Base-by-base conservation (phyloP, 2,888 invertebrate species). In the Tanypteryx hageni region DNA sequence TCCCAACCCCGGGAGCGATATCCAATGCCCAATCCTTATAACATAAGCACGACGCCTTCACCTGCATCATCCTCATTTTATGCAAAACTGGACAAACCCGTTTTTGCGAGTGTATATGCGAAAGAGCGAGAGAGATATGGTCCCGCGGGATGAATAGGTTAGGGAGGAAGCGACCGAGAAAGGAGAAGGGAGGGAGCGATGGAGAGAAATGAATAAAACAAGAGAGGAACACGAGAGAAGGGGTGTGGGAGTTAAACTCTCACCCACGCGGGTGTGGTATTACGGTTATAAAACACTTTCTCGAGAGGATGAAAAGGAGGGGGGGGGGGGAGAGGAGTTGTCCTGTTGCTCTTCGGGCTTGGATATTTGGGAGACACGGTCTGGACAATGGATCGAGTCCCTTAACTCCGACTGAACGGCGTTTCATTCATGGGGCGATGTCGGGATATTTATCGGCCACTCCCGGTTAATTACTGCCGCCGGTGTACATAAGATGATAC, bases 221-320 rank as follows among this genome's bases (percentile, higher is more conserved):
- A 57, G 57, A 56, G n/a, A 16, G 44, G 44, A 44, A 83, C 44
- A 56, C 18, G n/a, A 83, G 56, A 83, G 56, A 31, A 27, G 56
- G 18, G 57, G 18, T n/a, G n/a, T 13, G 57, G 57, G 10, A 83
- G 83, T 64, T 68, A 31, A 31, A 89, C 10, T 44, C 64, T 44
- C 64, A 27, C 89, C 64, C 89, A 89, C 89, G n/a, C 61, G 76
- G 18, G 18, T 44, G 64, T 64, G 64, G 61, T 64, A 89, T 89
- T 89, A 89, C 89, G 89, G 89, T 89, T 89, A 89, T 89, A 89
- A 89, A 89, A 89, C 89, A 89, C 86, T 86, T 86, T 86, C 89
- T 27, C 22, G 27, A 18, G 27, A 11, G 27, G 76, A 76, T 44
- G 44, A 44, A 44, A 5, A 76, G 76, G 76, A 27, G 22, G 76